A percentile compares a stretch with the other conserved stretches of the same genome.
Evolutionary conservation across 2,797 vertebrate species (phyloP).

Genomic region (Malacoraja senta): DNA sequence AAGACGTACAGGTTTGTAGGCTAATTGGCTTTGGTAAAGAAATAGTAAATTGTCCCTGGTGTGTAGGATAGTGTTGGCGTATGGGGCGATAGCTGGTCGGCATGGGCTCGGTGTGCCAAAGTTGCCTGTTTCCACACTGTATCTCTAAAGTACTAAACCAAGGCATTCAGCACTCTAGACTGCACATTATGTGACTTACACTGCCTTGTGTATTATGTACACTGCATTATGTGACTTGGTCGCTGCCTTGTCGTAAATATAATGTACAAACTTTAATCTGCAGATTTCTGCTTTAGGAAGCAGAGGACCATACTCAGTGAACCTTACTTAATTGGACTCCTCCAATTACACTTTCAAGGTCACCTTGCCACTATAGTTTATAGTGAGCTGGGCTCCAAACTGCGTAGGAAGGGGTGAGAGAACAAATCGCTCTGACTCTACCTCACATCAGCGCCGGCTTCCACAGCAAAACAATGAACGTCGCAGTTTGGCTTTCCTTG

Average conservation of each 20-base stretch:
- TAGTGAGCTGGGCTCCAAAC: background rate
- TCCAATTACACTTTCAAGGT: background rate
- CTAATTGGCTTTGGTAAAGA: too few species aligned
- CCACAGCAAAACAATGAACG: background rate
- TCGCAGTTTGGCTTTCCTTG: too few species aligned
- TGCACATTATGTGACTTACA: background rate
- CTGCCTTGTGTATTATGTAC: too few species aligned
- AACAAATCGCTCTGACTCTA: background rate
- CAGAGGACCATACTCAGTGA: background rate
- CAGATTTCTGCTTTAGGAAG: background rate
- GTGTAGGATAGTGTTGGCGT: too few species aligned
- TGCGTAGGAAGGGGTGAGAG: background rate
- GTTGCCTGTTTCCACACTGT: too few species aligned
- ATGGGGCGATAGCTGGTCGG: too few species aligned
- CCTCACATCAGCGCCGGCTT: background rate
- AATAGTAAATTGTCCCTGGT: too few species aligned
- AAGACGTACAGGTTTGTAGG: too few species aligned
- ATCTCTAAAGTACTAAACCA: background rate
- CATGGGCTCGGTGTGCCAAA: too few species aligned
- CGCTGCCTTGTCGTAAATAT: background rate
- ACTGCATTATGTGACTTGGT: too few species aligned
- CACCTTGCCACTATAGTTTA: background rate
- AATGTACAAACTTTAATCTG: background rate
- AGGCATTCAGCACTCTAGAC: background rate
- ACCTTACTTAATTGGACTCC: background rate